A percentile compares a stretch with the other conserved stretches of the same genome.
These are phyloP conservation scores for Boloria selene DNA, from an alignment of 2,888 invertebrate species.

Conservation along the genomic window DNA sequence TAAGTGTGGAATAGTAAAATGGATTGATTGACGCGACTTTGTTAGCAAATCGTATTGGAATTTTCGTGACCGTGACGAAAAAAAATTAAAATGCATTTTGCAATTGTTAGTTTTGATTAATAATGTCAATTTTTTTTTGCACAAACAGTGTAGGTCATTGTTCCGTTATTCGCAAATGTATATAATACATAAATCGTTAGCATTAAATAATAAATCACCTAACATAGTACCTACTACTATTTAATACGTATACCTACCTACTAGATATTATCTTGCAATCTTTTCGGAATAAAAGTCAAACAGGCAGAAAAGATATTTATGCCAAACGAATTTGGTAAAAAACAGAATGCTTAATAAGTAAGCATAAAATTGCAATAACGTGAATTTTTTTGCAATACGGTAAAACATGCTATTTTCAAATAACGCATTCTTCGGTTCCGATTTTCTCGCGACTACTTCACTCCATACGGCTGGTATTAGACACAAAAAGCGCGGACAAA, in stretches of 20 bases:
- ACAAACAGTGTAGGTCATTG: neutral
- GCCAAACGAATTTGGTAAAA: neutral
- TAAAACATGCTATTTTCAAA: slow-evolving; percentile 39
- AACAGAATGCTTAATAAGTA: neutral
- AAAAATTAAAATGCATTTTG: slow-evolving; percentile 14
- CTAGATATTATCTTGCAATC: no score
- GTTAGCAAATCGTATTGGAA: slow-evolving; percentile 44
- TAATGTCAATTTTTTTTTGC: neutral
- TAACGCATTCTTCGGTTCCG: slow-evolving; percentile 56
- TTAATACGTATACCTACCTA: no score
- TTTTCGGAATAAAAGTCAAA: no score
- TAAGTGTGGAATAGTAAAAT: slow-evolving; percentile 71
- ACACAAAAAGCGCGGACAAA: slow-evolving; percentile 65
- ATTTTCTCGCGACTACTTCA: slow-evolving; percentile 49
- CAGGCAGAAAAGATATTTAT: no score
- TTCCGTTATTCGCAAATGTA: neutral
- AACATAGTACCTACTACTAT: no score
- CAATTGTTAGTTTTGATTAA: slow-evolving; percentile 10
- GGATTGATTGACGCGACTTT: slow-evolving; percentile 67
- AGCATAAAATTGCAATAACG: slow-evolving; percentile 19
- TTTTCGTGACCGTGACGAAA: slow-evolving; percentile 25
- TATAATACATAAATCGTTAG: no score
- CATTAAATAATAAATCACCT: no score
- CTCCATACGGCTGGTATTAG: slow-evolving; percentile 60
- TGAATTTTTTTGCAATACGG: slow-evolving; percentile 24